Evolutionary conservation across 2,888 invertebrate species (phyloP), one percentile per base, ranked within the genome.

Genomic region (Rhagonycha lutea): DNA sequence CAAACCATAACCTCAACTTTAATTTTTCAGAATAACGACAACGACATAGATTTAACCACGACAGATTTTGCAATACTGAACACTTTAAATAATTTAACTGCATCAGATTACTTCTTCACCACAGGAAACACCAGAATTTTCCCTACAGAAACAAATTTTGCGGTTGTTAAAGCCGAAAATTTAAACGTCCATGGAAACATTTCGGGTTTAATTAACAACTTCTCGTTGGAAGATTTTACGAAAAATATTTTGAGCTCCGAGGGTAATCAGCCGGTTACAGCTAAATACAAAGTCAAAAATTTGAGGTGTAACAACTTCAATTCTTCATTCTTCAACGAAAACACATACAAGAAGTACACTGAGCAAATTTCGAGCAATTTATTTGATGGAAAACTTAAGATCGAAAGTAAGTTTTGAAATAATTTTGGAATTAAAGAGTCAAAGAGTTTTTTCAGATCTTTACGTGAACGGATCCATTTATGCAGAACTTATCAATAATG

Each of bases 1-100:
- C 87, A 88, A 75, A 84, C 83, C 60, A 82, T 88, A 11, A 81
- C 86, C 1, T 79, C 86, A 0, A 85, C 87, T 29, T 79, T 91
- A 2, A 85, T 86, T 14, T 89, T 90, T 75, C 73, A 80, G 0
- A 76, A 85, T 23, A 81, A 85, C 61, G 78, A 82, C 10, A 9
- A 68, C 60, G 8, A 67, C 5, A 67, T 47, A 4, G 79, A 79
- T 29, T 73, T 88, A 3, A 78, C 81, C 5, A 83, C 84, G 0
- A 74, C 87, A 9, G 82, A 86, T 14, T 82, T 90, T n/a, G 81
- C 85, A 77, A 83, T 89, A 29, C 73, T 80, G 0, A 77, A 85
- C 5, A 83, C 75, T 1, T 78, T 90, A 2, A 90, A 91, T 80
- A 84, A 84, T 11, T 78, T 88, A 18, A 74, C 82, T 0, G 78